Evolutionary conservation across 1,140 invertebrate genomes (phyloP), one percentile per base, ranked within the genome.

Genomic region (Chionoecetes opilio): DNA sequence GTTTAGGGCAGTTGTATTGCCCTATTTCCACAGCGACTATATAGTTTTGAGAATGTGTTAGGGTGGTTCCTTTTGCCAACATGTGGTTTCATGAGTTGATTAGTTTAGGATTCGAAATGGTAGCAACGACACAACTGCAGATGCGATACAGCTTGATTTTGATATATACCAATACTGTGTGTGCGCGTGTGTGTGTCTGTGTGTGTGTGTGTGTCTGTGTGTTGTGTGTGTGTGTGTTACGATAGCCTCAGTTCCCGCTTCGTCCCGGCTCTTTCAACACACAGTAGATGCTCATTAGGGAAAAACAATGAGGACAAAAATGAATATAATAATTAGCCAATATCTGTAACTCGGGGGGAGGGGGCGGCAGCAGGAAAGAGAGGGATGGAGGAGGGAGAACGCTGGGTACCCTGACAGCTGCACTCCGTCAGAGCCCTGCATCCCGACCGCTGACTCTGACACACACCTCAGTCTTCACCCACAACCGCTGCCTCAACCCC

Each of bases 241-340:
- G 63, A 75, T 26, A 75, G 0, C n/a, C 63, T n/a, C 63, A 26
- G 21, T 75, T n/a, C 53, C n/a, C 46, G 5, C 3, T 75, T 32
- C 38, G 26, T 17, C 32, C 1, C 90, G 17, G 1, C 32, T 53
- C 53, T 26, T 75, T 75, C 63, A 75, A 17, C 0, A 14, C 91
- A 17, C 63, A 34, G 63, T 38, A 91, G 93, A 90, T 94, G 86
- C 93, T 94, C 93, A 94, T 94, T 94, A 94, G n/a, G 32, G 17
- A 82, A 82, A 82, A 90, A 94, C 93, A 94, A 94, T 82, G 63
- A 37, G 32, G 85, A 94, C 93, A 89, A 94, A 94, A 94, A 94
- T 94, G 91, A 94, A 94, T 94, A 94, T 94, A 94, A 94, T 94
- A 94, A 94, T 94, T 94, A 94, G 93, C 93, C 93, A 87, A 94